phyloP scores from a whole-genome alignment of 1,140 invertebrate genomes.

The Atta cephalotes region DNA sequence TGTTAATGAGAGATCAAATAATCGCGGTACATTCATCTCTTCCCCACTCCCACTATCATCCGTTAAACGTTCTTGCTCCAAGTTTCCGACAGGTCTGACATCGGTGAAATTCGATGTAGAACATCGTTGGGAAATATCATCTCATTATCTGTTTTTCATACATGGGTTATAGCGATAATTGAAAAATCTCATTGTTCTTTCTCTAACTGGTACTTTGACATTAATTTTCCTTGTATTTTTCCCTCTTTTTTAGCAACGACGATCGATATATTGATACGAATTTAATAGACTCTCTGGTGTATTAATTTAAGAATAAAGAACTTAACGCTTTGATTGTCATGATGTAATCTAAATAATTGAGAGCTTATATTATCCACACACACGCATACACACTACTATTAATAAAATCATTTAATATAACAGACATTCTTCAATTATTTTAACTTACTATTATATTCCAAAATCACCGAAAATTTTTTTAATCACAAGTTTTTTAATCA shows the following conservation, averaged over 20 bases:
- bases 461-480: not conserved
- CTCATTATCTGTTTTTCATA: not conserved
- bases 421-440: not conserved
- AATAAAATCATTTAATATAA: conserved; percentile 19
- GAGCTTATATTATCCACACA: not conserved
- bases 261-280: conserved; percentile 35
- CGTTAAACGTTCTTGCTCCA: conserved; percentile 8
- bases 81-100: not conserved
- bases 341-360: conserved; percentile 41
- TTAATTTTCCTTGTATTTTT: conserved; percentile 24
- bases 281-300: conserved; percentile 22
- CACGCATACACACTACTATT: not conserved
- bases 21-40: not conserved
- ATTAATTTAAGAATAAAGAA: conserved; percentile 39
- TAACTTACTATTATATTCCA: not conserved
- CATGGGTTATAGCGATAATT: not conserved
- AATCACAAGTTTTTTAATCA: not conserved
- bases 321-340: conserved; percentile 34
- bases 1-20: conserved; percentile 36
- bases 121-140: too few relatives aligned
- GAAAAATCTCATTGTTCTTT: not conserved
- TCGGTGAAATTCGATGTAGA: not conserved
- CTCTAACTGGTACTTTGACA: not conserved
- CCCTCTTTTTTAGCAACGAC: not conserved
- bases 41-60: not conserved